Evolutionary conservation across 2,113 vertebrate species (phyloP), one percentile per base, ranked within the genome.

Genomic region (Gila orcuttii): DNA sequence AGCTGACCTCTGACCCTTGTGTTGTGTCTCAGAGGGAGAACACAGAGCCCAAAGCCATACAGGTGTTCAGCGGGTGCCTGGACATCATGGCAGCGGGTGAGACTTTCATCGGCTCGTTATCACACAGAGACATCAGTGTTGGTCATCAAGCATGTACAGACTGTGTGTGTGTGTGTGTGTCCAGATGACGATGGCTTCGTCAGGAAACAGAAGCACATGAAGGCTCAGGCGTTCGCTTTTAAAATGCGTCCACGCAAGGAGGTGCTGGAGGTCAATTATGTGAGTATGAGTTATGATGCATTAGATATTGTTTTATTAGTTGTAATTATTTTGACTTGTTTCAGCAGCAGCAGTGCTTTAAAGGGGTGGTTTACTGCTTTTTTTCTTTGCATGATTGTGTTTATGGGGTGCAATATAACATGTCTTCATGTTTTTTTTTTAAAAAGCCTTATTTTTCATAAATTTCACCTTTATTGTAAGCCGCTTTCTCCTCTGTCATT

Each of bases 181-280:
- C 0, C 28, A 96, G 95, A 95, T 52, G 94, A 95, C 1, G 91
- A 92, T 1, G 6, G 42, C 47, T 95, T 92, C 88, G 93, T 87
- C 85, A 95, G 93, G 88, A 96, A 92, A 75, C 95, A 96, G 84
- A 90, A 94, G 21, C 93, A 96, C 90, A 95, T 95, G 87, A 97
- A 96, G 90, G 96, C 97, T 64, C 97, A 98, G 62, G 96, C 96
- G 0, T 99, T 99, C 80, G 97, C 96, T 79, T 97, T 99, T 93
- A 98, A 99, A 92, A 99, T 99, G 97, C 96, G 96, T 88, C 97
- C 97, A 55, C 96, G 97, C 84, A 99, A 99, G 90, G 97, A 97
- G 92, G 96, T 97, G 5, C 94, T 99, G 55, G 95, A 98, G 88
- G 97, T 99, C 89, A 99, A 97, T 93, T 99, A 99, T 25, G 98